Conservation (phyloP, 1,140 invertebrate species). For the Hermatobates lingyangjiaoensis region DNA sequence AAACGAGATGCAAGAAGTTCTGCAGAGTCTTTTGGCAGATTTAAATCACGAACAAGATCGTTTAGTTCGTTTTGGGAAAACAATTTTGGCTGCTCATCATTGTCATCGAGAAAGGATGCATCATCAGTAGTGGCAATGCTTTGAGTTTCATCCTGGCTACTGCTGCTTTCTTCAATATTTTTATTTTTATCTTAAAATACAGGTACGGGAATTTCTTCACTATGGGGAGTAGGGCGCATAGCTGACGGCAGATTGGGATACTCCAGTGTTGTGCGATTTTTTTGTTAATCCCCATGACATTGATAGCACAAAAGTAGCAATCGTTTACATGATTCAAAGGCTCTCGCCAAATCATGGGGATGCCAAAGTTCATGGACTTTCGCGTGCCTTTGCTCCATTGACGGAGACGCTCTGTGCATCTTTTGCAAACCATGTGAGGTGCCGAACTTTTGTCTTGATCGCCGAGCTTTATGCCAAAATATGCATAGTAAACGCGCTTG, state of each 20-base stretch:
- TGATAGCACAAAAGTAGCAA: slow-evolving; percentile 8
- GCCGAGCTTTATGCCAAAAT: slow-evolving; percentile 15
- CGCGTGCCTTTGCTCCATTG: slow-evolving; percentile 8
- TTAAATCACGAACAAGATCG: slow-evolving; percentile 13
- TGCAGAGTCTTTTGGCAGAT: slow-evolving; percentile 10
- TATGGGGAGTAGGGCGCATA: slow-evolving; percentile 1
- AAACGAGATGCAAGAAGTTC: slow-evolving; percentile 13
- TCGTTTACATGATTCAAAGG: slow-evolving; percentile 8
- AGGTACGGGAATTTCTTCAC: neutral
- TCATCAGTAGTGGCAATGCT: neutral
- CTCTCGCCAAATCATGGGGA: slow-evolving; percentile 11
- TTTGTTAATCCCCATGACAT: slow-evolving; percentile 2
- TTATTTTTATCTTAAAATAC: neutral
- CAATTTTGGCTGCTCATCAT: neutral
- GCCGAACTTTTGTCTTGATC: slow-evolving; percentile 17
- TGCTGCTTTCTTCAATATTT: neutral
- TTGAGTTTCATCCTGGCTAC: neutral
- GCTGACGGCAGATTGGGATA: slow-evolving; percentile 5
- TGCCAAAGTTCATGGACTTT: slow-evolving; percentile 1
- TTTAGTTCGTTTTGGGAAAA: slow-evolving; percentile 9
- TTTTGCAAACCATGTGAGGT: slow-evolving; percentile 2
- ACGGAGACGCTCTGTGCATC: slow-evolving; percentile 6
- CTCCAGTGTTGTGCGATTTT: neutral
- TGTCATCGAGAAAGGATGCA: slow-evolving; percentile 1
- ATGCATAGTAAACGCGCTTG: slow-evolving; percentile 1